Evolutionary conservation across 2,113 vertebrate species (phyloP), one percentile per base, ranked within the genome.

Genomic region (Tauraco erythrolophus): DNA sequence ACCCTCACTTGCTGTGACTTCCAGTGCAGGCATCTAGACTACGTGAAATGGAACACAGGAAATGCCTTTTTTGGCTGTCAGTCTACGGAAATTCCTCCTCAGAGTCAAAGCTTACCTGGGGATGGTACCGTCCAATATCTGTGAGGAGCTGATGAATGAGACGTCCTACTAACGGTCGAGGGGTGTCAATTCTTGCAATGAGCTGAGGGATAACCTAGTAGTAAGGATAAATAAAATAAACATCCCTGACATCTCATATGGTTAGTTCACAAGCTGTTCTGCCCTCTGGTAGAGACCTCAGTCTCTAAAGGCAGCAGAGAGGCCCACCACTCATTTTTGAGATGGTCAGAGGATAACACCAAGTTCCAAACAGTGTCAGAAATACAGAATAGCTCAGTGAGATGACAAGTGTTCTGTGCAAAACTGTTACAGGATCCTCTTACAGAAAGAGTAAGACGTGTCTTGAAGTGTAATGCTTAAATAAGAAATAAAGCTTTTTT

Each of bases 141-240:
- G 99, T 99, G 37, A 99, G 99, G 60, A 99, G 99, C 98, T 99
- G 99, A 93, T 99, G 99, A 71, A 99, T 99, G 70, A 99, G 99
- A 6, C 99, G 99, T 8, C 99, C 99, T 45, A 99, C 99, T 93
- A 99, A 97, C 0, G 99, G 99, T 6, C 99, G 98, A 43, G 99
- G 99, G 0, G 99, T 99, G 95, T 99, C 99, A 7, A 99, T 99
- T 35, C 99, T 99, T 71, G 99, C 99, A 35, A 99, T 99, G 81
- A 99, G 99, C 94, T 99, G 99, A 79, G 99, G 99, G 89, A 99
- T 99, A 11, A 99, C 99, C 99, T 99, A 94, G 35, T 1, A 37
- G 93, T 5, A 84, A 85, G 53, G 85, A 58, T 6, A 56, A 91
- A 23, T 19, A 80, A 11, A 41, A 77, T 30, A 68, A 95, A 35